Percentiles rank a stretch among this genome's conserved stretches.
phyloP scores from a whole-genome alignment of 2,797 vertebrate genomes.

The Gadopsis bispinosus region DNA sequence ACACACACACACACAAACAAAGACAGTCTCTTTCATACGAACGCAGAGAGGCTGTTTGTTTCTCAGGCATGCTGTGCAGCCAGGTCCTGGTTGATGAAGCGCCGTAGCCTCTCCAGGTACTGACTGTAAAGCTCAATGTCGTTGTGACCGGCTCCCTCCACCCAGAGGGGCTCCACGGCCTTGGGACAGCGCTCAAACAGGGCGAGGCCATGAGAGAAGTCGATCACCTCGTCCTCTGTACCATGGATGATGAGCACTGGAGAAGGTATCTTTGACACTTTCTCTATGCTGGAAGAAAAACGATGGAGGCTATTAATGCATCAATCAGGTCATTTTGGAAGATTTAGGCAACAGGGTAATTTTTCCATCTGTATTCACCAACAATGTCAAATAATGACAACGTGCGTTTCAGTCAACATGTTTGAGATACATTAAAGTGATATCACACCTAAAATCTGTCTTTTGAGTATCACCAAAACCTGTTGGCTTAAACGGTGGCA shows the following conservation, averaged over 20 bases:
- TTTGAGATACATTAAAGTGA: neutral
- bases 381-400: neutral
- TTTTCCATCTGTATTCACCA: neutral
- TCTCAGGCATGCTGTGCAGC: constrained; percentile 89
- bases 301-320: neutral
- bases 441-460: neutral
- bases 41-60: constrained; percentile 62
- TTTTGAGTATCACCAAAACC: neutral
- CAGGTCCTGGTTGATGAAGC: constrained; percentile 98
- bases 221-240: constrained; percentile 98
- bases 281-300: constrained; percentile 91
- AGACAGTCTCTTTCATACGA: constrained; percentile 53
- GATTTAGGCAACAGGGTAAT: neutral
- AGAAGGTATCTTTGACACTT: constrained; percentile 97
- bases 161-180: constrained; percentile 98
- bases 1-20: constrained; percentile 28
- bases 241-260: constrained; percentile 98
- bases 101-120: constrained; percentile 97
- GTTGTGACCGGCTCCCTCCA: constrained; percentile 97
- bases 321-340: neutral
- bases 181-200: constrained; percentile 97
- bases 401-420: neutral
- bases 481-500: neutral
- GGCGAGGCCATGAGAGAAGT: constrained; percentile 97
- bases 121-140: constrained; percentile 99